A percentile compares a stretch with the other conserved stretches of the same genome.
Evolutionary conservation across 1,140 invertebrate genomes (phyloP).

Genomic region (Atta texana): DNA sequence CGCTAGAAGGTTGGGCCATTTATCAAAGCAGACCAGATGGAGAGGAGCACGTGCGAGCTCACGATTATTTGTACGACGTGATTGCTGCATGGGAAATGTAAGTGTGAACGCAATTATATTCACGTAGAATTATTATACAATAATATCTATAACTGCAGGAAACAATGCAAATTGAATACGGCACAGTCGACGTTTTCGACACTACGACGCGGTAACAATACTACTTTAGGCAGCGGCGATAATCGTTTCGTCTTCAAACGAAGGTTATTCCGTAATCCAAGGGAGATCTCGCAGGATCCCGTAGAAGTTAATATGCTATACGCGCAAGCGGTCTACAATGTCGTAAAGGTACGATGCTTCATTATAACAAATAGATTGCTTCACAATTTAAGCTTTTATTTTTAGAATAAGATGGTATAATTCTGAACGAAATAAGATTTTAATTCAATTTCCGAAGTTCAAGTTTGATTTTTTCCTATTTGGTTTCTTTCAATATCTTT

Average conservation of each 20-base stretch:
- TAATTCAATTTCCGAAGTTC: no score
- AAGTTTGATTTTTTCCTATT: no score
- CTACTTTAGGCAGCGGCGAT: slow-evolving; percentile 92
- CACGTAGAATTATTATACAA: background rate
- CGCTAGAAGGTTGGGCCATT: slow-evolving; percentile 97
- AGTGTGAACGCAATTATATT: slow-evolving; percentile 80
- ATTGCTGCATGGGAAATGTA: slow-evolving; percentile 97
- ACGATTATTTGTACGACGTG: slow-evolving; percentile 97
- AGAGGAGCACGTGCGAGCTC: slow-evolving; percentile 96
- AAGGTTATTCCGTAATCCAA: slow-evolving; percentile 94
- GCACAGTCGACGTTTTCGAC: slow-evolving; percentile 87
- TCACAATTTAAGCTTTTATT: no score
- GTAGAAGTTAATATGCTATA: slow-evolving; percentile 98
- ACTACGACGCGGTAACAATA: slow-evolving; percentile 86
- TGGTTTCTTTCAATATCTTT: no score
- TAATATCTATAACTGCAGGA: slow-evolving; percentile 82
- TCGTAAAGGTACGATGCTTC: slow-evolving; percentile 92
- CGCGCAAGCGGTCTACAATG: slow-evolving; percentile 97
- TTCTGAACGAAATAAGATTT: no score
- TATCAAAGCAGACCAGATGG: slow-evolving; percentile 94
- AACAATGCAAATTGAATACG: slow-evolving; percentile 88
- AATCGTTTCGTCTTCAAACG: slow-evolving; percentile 97
- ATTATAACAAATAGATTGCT: background rate
- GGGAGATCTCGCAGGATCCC: slow-evolving; percentile 97
- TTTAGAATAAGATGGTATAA: no score